A percentile compares a stretch with the other conserved stretches of the same genome.
These are phyloP conservation scores for Cryptotermes secundus DNA, from an alignment of 1,140 invertebrate species.

Conservation along the genomic window DNA sequence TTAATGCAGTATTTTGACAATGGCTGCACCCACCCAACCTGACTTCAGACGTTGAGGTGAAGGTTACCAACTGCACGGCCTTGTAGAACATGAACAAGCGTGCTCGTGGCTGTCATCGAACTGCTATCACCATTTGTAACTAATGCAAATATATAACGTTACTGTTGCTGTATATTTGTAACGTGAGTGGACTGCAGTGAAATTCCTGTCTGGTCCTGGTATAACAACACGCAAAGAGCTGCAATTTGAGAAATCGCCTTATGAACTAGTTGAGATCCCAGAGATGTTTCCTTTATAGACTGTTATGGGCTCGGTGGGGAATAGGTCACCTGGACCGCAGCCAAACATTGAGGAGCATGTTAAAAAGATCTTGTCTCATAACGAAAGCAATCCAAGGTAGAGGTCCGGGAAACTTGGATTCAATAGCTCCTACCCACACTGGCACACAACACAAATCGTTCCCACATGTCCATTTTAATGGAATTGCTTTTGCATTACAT, in stretches of 20 bases:
- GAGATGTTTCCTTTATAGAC: background rate
- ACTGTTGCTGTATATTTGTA: background rate
- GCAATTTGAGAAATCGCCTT: background rate
- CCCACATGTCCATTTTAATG: background rate
- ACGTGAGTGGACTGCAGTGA: background rate
- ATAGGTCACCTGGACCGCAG: background rate
- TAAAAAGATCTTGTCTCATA: background rate
- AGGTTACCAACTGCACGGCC: too few species aligned
- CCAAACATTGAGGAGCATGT: background rate
- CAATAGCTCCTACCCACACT: background rate
- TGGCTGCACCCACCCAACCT: too few species aligned
- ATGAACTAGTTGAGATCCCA: background rate
- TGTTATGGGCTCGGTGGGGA: background rate
- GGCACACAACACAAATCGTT: constrained; percentile 1
- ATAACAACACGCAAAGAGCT: background rate
- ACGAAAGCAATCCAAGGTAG: background rate
- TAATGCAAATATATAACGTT: background rate
- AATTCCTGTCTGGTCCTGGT: background rate
- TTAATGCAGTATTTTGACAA: too few species aligned
- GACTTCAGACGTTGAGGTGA: too few species aligned
- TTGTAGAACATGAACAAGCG: too few species aligned
- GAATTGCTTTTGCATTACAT: background rate
- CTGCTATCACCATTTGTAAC: background rate
- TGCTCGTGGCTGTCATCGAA: too few species aligned
- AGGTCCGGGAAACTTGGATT: background rate